A percentile compares a stretch with the other conserved stretches of the same genome.
phyloP scores from a whole-genome alignment of 2,797 vertebrate genomes.

The Sitta carolinensis region DNA sequence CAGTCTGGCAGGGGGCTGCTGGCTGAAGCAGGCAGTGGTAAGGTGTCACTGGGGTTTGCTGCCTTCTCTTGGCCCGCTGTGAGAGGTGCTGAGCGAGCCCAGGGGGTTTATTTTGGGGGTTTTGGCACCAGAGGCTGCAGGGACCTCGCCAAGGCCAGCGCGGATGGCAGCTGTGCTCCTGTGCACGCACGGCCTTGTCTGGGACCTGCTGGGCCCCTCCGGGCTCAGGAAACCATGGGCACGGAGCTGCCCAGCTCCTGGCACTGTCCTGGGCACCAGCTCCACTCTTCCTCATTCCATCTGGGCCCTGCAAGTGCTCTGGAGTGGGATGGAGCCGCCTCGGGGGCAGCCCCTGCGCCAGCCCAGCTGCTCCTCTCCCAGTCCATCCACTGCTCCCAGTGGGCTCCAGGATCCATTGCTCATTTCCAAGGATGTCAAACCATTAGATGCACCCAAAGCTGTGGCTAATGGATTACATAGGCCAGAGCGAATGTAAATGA shows the following conservation, averaged over 20 bases:
- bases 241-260: accelerated
- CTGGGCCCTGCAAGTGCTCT: accelerated
- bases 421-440: background rate
- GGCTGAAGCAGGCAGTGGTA: background rate
- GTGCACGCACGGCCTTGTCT: background rate
- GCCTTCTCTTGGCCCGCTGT: accelerated
- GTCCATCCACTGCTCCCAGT: accelerated
- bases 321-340: accelerated
- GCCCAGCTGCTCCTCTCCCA: background rate
- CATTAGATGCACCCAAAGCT: background rate
- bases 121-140: accelerated
- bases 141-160: background rate
- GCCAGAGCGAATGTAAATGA: background rate
- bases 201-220: background rate
- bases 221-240: accelerated
- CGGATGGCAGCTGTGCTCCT: background rate
- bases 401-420: background rate
- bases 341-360: accelerated
- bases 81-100: background rate
- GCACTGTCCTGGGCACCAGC: accelerated
- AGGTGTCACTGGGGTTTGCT: background rate
- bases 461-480: background rate
- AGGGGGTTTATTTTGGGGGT: accelerated
- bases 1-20: background rate
- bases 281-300: accelerated